Evolutionary conservation across 2,113 vertebrate genomes (phyloP), one percentile per base, ranked within the genome.

Genomic region (Gallinago undulata): DNA sequence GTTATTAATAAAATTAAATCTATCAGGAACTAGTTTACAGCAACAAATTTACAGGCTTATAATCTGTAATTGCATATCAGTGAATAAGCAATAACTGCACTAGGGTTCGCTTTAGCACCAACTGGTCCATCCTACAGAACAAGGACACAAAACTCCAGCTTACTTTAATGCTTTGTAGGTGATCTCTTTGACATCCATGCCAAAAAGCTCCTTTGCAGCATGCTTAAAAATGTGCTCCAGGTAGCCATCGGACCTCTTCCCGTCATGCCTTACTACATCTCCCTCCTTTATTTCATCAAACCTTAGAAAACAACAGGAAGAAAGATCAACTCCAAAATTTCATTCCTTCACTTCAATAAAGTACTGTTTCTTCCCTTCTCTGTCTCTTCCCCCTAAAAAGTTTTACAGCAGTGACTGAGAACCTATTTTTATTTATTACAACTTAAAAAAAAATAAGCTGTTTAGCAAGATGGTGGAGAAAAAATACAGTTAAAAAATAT

Each of bases 171-270:
- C 97, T 67, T 98, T 99, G 94, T 99, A 99, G 19, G 98, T 98
- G 90, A 99, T 98, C 91, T 99, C 98, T 28, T 98, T 97, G 72
- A 99, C 98, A 17, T 99, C 98, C 89, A 99, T 74, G 6, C 97
- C 98, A 90, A 99, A 99, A 51, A 99, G 98, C 86, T 99, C 99
- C 96, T 99, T 99, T 68, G 99, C 99, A 12, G 99, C 98, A 5
- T 99, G 97, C 82, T 99, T 98, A 96, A 99, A 99, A 68, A 99
- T 93, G 64, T 99, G 99, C 22, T 98, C 99, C 92, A 99, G 98
- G 93, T 99, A 98, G 50, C 99, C 99, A 48, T 99, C 99, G 0
- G 99, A 99, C 43, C 98, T 97, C 76, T 97, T 97, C 21, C 99
- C 98, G 3, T 99, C 98, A 1, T 99, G 98, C 64, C 99, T 98